Percentiles rank a stretch among this genome's conserved stretches.
Conservation (phyloP, 2,113 vertebrate genomes). For the Pipra filicauda region DNA sequence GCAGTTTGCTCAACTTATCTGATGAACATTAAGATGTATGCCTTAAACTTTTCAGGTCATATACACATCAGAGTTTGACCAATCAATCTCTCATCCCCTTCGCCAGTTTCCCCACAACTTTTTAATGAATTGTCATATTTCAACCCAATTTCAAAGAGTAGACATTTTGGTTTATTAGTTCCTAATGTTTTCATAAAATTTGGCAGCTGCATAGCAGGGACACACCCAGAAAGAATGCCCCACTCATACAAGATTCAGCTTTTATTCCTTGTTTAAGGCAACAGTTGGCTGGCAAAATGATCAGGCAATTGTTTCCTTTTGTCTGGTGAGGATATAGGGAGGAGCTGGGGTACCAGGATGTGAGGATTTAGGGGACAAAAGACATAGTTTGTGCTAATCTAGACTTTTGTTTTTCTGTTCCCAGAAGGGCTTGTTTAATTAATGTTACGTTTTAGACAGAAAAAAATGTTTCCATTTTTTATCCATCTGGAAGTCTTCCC, state of each 20-base stretch:
- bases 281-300: background rate
- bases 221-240: background rate
- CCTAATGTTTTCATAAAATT: background rate
- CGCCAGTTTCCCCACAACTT: background rate
- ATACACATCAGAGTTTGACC: background rate
- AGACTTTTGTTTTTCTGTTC: background rate
- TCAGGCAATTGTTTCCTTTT: background rate
- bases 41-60: background rate
- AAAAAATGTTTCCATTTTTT: background rate
- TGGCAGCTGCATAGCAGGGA: background rate
- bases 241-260: background rate
- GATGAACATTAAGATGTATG: background rate
- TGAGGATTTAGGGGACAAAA: background rate
- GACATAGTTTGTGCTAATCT: background rate
- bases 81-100: background rate
- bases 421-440: conserved; percentile 8
- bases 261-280: background rate
- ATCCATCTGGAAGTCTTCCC: background rate
- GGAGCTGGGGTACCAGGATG: background rate
- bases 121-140: background rate
- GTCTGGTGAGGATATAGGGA: background rate
- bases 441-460: background rate
- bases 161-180: background rate
- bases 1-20: background rate
- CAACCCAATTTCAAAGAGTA: background rate